Evolutionary conservation across 2,797 vertebrate genomes (phyloP), one percentile per base, ranked within the genome.

Genomic region (Phataginus tetradactyla): DNA sequence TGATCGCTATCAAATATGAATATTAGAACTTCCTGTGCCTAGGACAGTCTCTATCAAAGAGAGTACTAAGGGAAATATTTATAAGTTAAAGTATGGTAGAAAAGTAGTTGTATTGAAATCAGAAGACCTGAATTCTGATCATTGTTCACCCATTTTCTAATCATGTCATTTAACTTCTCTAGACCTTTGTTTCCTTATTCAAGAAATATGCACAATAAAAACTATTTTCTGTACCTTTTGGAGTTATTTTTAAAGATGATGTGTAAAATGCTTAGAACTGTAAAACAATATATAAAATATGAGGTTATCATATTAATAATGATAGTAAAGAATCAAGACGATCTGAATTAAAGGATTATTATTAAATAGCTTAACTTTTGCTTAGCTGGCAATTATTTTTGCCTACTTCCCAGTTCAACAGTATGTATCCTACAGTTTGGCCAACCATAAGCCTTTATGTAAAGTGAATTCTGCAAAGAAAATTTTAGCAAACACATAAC

Each of bases 401-500:
- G n/a, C n/a, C 20, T 4, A 29, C 45, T 97, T 15, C 95, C 80
- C 25, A 90, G 17, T 61, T 74, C 29, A 90, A 68, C 3, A 29
- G 21, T 8, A 78, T 18, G 13, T 57, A n/a, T 77, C 20, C 49
- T 49, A 53, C 14, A 32, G 39, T 74, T 69, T 66, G 20, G 5
- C 27, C 86, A 72, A 87, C 49, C 18, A 51, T 27, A 64, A 15
- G 42, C 39, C 21, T 4, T 95, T 39, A 51, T 18, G 14, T 39
- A 86, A 97, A 95, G n/a, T 64, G 61, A 89, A 66, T 85, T 90
- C 32, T 49, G 75, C 27, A 34, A 79, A 39, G 23, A 72, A 97
- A 91, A 85, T 5, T 20, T 95, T 84, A 91, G 17, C 17, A 81
- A 94, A 79, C 9, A 25, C 11, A n/a, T 59, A 80, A 79, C 39